Conservation (phyloP, 2,113 vertebrate genomes). For the Eulemur macaco region DNA sequence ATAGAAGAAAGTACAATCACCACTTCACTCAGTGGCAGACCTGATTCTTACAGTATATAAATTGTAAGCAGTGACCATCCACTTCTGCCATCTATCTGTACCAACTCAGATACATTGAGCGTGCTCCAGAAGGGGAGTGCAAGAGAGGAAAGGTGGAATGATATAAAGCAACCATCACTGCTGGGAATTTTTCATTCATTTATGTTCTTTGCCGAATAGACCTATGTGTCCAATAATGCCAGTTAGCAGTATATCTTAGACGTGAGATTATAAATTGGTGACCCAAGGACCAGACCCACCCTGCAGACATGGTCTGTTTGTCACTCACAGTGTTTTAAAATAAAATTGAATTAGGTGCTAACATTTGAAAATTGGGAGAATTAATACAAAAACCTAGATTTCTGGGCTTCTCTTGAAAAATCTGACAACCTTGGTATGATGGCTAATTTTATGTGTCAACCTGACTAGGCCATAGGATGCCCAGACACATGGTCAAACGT, state of each 20-base stretch:
- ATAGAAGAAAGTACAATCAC: not conserved
- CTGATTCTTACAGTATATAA: not conserved
- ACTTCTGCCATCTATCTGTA: not conserved
- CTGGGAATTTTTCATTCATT: not conserved
- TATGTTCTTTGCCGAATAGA: not conserved
- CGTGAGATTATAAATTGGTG: not conserved
- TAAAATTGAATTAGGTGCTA: not conserved
- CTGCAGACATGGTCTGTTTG: not conserved
- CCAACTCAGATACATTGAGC: not conserved
- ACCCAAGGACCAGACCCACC: not conserved
- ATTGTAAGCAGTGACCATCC: not conserved
- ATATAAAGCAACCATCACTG: not conserved
- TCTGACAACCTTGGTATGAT: not conserved
- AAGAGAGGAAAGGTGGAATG: not conserved
- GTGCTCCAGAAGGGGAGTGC: not conserved
- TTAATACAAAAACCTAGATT: constrained; percentile 12
- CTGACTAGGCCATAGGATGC: not conserved
- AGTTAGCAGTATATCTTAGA: not conserved
- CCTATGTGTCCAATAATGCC: not conserved
- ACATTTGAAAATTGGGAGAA: constrained; percentile 10
- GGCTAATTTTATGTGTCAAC: not conserved
- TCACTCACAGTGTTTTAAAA: not conserved
- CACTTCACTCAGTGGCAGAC: not conserved
- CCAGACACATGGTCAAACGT: not conserved
- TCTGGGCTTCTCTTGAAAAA: not conserved